Base-by-base conservation (phyloP, 2,888 invertebrate species). In the Pristionchus exspectatus region DNA sequence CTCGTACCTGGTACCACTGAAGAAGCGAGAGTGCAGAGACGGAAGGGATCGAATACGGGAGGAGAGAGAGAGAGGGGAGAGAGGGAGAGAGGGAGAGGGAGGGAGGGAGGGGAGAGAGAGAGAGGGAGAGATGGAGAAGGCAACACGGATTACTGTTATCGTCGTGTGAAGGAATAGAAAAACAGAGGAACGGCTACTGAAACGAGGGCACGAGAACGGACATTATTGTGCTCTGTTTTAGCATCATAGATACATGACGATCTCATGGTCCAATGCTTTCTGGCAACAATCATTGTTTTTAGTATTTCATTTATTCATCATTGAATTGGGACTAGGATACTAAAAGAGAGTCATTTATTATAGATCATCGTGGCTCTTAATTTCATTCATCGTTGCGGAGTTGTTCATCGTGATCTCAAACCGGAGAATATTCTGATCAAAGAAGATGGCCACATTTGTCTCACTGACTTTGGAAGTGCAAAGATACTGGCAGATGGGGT, bases 381-480 rank as follows among this genome's bases (percentile, higher is more conserved):
- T 33, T 95, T 92, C 88, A 90, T 95, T 54, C 95, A 95, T 88
- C 59, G 81, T 14, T 88, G 90, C 44, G 88, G 91, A 2, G 91
- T 95, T 85, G 90, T 94, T 24, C 95, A 95, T 90, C 91, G 96
- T 90, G 99, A 99, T 96, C 96, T 99, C 93, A 99, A 99, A 95
- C 99, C 99, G 12, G 98, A 99, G 96, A 99, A 99, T 96, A 98
- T 99, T 93, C 96, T 99, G 86, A 96, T 99, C 93, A 97, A 97
- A 96, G 98, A 98, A 95, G 97, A 97, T 93, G 98, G 98, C 97
- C 99, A 99, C 96, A 97, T 98, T 92, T 96, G 98, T 95, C 97
- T 99, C 91, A 98, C 98, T 77, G 99, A 99, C 96, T 99, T 99
- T 96, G 99, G 99, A 85, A 98, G 98, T 88, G 97, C 98, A 1